A percentile compares a stretch with the other conserved stretches of the same genome.
Conservation (phyloP, 2,888 invertebrate species). For the Lasioglossum zephyrum region DNA sequence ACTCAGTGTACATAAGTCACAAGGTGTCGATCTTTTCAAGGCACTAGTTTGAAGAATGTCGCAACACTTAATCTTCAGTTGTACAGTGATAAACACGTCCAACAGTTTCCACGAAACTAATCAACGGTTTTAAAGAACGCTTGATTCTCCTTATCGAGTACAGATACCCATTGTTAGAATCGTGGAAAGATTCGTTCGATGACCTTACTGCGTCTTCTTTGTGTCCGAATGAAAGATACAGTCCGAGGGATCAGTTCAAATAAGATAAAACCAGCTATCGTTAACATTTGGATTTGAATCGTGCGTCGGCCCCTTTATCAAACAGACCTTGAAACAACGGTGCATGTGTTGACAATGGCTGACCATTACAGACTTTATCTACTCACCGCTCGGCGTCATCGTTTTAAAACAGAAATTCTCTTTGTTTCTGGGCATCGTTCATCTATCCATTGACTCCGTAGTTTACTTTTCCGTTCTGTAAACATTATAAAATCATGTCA, state of each 20-base stretch:
- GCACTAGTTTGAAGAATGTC: background rate
- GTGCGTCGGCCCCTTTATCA: slow-evolving; percentile 24
- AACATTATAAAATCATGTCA: background rate
- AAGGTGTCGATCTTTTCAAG: background rate
- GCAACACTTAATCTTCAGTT: background rate
- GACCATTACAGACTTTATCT: slow-evolving; percentile 36
- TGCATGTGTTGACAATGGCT: slow-evolving; percentile 27
- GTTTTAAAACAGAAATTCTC: slow-evolving; percentile 25
- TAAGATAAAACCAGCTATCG: slow-evolving; percentile 58
- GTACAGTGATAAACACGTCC: background rate
- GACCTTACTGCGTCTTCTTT: slow-evolving; percentile 34
- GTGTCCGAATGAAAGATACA: slow-evolving; percentile 14
- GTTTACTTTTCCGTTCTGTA: background rate
- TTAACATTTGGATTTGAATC: slow-evolving; percentile 25
- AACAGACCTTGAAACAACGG: slow-evolving; percentile 28
- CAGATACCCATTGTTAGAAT: slow-evolving; percentile 37
- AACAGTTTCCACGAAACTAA: slow-evolving; percentile 26
- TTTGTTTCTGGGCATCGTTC: slow-evolving; percentile 12
- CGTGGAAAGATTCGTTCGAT: slow-evolving; percentile 48
- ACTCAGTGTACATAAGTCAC: background rate
- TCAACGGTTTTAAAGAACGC: slow-evolving; percentile 13
- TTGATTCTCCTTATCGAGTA: slow-evolving; percentile 39
- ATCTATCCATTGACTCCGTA: background rate
- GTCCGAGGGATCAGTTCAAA: slow-evolving; percentile 38
- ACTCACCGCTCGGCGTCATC: slow-evolving; percentile 15